phyloP scores from a whole-genome alignment of 2,888 invertebrate species.

The Amorpha juglandis region DNA sequence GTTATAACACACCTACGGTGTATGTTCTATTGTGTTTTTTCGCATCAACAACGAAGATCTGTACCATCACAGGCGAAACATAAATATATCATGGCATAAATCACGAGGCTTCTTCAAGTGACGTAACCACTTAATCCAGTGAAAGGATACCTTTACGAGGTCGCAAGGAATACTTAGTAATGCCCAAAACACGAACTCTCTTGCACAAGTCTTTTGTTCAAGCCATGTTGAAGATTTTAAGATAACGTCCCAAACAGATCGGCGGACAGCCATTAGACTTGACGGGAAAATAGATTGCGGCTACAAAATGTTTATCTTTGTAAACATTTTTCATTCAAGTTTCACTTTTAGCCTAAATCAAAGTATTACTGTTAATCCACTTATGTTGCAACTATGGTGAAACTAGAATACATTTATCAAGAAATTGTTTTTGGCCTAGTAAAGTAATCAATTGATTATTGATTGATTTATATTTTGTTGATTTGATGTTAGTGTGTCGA shows the following conservation, averaged over 20 bases:
- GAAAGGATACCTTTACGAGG: slow-evolving; percentile 53
- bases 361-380: slow-evolving; percentile 14
- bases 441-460: not conserved
- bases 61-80: slow-evolving; percentile 23
- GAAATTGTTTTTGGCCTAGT: slow-evolving; percentile 11
- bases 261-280: slow-evolving; percentile 32
- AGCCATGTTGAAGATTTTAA: slow-evolving; percentile 38
- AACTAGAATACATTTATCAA: slow-evolving; percentile 16
- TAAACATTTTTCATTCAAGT: slow-evolving; percentile 19
- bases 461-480: not conserved
- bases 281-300: slow-evolving; percentile 46
- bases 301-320: slow-evolving; percentile 31
- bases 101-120: slow-evolving; percentile 34
- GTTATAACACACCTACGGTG: no score
- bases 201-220: slow-evolving; percentile 48
- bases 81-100: slow-evolving; percentile 38
- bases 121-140: slow-evolving; percentile 49
- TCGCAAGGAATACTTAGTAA: slow-evolving; percentile 47
- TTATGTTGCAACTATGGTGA: slow-evolving; percentile 16
- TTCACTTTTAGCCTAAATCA: slow-evolving; percentile 24
- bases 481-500: not conserved
- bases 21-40: not conserved
- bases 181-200: slow-evolving; percentile 54
- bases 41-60: not conserved
- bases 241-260: slow-evolving; percentile 38